These are phyloP conservation scores for Urosaurus nigricauda DNA, from an alignment of 2,797 vertebrate genomes.

Conservation along the genomic window DNA sequence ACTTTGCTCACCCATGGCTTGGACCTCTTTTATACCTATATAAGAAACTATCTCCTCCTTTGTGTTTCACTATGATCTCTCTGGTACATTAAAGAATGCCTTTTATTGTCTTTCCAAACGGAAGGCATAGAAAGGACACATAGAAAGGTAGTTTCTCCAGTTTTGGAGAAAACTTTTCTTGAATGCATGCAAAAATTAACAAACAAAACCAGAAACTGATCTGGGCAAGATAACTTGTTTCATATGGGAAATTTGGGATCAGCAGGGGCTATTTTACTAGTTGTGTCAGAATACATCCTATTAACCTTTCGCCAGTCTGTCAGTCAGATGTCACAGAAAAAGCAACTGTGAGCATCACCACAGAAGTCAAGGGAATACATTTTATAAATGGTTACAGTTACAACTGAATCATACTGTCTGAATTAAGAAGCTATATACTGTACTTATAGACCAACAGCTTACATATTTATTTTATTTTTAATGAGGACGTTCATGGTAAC, in stretches of 20 bases:
- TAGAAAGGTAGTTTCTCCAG: background rate
- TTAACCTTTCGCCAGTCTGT: too few relatives aligned
- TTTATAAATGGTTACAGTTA: background rate
- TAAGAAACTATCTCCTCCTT: background rate
- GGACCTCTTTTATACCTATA: too few relatives aligned
- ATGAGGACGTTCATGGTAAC: background rate
- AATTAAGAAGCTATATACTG: background rate
- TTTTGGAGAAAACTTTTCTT: background rate
- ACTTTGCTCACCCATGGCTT: too few relatives aligned
- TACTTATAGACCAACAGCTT: background rate
- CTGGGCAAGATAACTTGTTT: background rate
- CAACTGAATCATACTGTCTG: background rate
- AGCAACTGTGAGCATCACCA: background rate
- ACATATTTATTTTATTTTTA: background rate
- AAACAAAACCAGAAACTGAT: background rate
- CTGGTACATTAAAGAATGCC: background rate
- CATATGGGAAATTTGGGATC: background rate
- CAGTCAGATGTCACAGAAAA: constrained; percentile 23
- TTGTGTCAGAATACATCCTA: background rate
- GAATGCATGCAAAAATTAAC: background rate
- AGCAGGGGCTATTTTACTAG: constrained; percentile 25
- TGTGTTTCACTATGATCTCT: background rate
- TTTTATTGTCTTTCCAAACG: background rate
- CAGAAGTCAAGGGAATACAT: background rate
- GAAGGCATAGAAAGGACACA: background rate